These are phyloP conservation scores for Numenius arquata DNA, from an alignment of 2,113 vertebrate species.

Conservation along the genomic window DNA sequence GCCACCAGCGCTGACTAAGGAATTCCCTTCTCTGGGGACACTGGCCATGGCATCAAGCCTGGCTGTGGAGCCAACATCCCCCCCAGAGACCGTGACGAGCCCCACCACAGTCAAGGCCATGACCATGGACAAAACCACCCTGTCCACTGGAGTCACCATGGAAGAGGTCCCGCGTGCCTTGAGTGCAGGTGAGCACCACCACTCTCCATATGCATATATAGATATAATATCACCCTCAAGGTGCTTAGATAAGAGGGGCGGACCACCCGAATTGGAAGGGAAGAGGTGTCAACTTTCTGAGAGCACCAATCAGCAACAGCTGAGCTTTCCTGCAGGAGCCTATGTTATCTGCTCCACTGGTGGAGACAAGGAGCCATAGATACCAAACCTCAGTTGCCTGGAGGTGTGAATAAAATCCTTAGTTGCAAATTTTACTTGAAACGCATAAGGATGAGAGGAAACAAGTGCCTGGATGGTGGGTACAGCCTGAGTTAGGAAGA, in stretches of 20 bases:
- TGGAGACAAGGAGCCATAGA: not conserved
- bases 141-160: slow-evolving; percentile 36
- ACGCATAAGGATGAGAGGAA: not conserved
- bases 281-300: not conserved
- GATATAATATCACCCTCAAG: rapidly evolving
- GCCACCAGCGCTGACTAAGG: not conserved
- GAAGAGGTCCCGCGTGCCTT: slow-evolving; percentile 59
- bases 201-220: rapidly evolving
- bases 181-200: slow-evolving; percentile 65
- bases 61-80: not conserved
- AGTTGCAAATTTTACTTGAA: not conserved
- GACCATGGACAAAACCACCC: not conserved
- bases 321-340: not conserved
- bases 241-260: not conserved
- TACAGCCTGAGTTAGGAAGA: not conserved
- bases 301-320: not conserved
- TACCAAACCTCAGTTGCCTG: not conserved
- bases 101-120: not conserved
- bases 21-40: not conserved
- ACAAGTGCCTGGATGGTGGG: not conserved
- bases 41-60: not conserved
- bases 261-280: rapidly evolving
- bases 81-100: not conserved
- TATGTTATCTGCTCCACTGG: not conserved
- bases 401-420: not conserved